Conservation (phyloP, 1,140 invertebrate species). For the Temnothorax longispinosus region DNA sequence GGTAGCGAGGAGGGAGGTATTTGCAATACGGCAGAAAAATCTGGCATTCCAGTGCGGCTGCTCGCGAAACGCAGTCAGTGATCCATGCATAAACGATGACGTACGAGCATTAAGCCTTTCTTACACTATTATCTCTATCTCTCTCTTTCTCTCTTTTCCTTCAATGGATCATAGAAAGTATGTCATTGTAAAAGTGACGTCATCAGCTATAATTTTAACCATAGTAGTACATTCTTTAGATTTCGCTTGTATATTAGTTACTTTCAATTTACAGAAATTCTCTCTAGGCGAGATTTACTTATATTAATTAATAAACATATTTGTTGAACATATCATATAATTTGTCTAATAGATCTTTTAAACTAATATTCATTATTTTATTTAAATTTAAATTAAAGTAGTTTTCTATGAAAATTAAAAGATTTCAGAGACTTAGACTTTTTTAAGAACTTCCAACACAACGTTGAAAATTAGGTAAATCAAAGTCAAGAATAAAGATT, state of each 20-base stretch:
- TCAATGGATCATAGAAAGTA: background rate
- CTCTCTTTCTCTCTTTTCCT: background rate
- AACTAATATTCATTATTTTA: background rate
- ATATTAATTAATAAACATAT: constrained; percentile 5
- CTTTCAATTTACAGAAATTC: background rate
- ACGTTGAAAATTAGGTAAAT: background rate
- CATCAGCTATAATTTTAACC: background rate
- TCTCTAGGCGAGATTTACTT: background rate
- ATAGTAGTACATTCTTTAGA: background rate
- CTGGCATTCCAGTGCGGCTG: constrained; percentile 66
- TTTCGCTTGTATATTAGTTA: background rate
- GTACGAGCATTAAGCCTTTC: constrained; percentile 65
- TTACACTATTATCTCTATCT: background rate
- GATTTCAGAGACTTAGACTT: background rate
- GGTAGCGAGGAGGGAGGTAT: constrained; percentile 49
- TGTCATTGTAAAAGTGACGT: too few relatives aligned
- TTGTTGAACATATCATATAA: background rate
- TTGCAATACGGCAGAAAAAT: constrained; percentile 66
- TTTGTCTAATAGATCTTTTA: background rate
- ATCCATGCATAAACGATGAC: constrained; percentile 72
- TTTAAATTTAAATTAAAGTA: background rate
- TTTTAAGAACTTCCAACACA: background rate
- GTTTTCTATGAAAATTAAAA: background rate
- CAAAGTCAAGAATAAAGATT: background rate
- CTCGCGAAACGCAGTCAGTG: constrained; percentile 69